Evolutionary conservation across 2,113 vertebrate genomes (phyloP).

Genomic region (Gadus macrocephalus): DNA sequence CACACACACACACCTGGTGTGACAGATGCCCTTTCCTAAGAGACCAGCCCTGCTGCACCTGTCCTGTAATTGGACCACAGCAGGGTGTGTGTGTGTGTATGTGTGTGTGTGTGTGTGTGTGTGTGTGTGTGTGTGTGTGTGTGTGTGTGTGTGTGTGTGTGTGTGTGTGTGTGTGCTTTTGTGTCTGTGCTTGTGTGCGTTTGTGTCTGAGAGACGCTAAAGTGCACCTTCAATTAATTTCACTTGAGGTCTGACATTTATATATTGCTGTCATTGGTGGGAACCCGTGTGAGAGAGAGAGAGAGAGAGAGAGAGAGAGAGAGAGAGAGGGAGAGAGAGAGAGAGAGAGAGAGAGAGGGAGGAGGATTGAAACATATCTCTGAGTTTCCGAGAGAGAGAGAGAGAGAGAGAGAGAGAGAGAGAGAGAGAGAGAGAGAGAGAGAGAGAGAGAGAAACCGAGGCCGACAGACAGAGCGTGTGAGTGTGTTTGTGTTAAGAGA

Average conservation of each 20-base stretch:
- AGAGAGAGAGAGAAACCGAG: no score
- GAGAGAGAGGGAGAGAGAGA: no score
- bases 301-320: no score
- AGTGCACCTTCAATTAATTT: slow-evolving; percentile 28
- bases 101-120: background rate
- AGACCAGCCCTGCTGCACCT: slow-evolving; percentile 39
- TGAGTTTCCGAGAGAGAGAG: no score
- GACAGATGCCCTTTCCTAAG: slow-evolving; percentile 50
- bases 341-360: no score
- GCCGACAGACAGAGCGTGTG: background rate
- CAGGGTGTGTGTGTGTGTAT: slow-evolving; percentile 9
- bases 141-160: background rate
- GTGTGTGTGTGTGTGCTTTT: slow-evolving; percentile 1
- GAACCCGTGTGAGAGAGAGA: background rate
- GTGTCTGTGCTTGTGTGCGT: slow-evolving; percentile 1
- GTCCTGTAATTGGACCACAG: slow-evolving; percentile 51
- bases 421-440: no score
- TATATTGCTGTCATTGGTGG: slow-evolving; percentile 16
- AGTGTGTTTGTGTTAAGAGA: slow-evolving; percentile 3
- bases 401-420: no score
- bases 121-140: slow-evolving; percentile 3
- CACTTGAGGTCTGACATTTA: slow-evolving; percentile 50
- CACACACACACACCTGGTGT: background rate
- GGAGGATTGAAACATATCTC: no score
- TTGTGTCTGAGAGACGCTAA: slow-evolving; percentile 10